Evolutionary conservation across 2,113 vertebrate species (phyloP), one percentile per base, ranked within the genome.

Genomic region (Stigmatopora nigra): DNA sequence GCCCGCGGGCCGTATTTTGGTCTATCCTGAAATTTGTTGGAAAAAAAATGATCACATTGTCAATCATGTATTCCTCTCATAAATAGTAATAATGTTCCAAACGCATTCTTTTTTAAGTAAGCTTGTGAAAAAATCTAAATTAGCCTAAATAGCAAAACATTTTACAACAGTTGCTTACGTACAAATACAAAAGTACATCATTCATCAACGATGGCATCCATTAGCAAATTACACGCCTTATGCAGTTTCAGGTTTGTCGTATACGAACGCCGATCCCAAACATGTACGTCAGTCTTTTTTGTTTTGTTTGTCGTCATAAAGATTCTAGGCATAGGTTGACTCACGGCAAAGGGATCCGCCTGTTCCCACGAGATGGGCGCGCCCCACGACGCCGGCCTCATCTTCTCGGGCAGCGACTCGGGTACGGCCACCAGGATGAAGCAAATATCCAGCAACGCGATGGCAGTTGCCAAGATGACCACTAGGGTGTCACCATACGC

Each of bases 351-450:
- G 0, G 93, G 93, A 56, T 95, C 93, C 0, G 94, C 94, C 78
- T 96, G 94, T 56, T 95, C 94, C 94, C 94, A 94, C 60, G 94
- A 94, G 76, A 94, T 94, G 0, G 94, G 93, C 0, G 94, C 93
- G 56, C 93, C 94, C 94, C 93, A 95, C 0, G 93, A 96, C 0
- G 93, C 94, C 0, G 94, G 94, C 46, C 94, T 91, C 94, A 96
- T 96, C 80, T 96, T 95, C 63, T 96, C 94, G 0, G 94, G 94
- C 80, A 96, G 88, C 0, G 94, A 95, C 82, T 96, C 94, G 0
- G 94, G 94, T 65, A 96, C 94, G 0, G 92, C 94, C 82, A 95
- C 88, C 72, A 96, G 86, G 82, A 96, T 95, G 88, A 96, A 96
- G 73, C 91, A 92, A 69, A 96, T 95, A 65, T 96, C 94, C 59